Evolutionary conservation across 2,797 vertebrate genomes (phyloP).

Genomic region (Ibycter americanus): DNA sequence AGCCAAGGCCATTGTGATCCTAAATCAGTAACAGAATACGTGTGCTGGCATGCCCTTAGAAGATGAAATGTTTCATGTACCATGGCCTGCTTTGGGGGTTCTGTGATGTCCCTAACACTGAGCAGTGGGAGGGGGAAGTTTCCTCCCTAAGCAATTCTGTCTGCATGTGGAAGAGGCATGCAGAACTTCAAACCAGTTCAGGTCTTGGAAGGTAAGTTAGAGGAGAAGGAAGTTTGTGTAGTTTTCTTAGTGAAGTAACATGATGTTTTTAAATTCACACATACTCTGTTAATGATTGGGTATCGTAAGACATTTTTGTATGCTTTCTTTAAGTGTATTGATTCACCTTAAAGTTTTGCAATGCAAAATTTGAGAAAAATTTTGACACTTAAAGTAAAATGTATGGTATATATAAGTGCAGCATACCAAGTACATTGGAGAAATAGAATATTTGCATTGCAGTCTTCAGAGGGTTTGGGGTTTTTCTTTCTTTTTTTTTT

Average conservation of each 20-base stretch:
- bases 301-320: conserved; percentile 25
- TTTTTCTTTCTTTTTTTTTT: background rate
- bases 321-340: conserved; percentile 43
- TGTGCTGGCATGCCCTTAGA: background rate
- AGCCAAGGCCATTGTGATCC: conserved; percentile 23
- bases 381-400: conserved; percentile 34
- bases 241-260: background rate
- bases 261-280: background rate
- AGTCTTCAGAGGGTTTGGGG: conserved; percentile 5
- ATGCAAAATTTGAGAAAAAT: conserved; percentile 43
- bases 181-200: background rate
- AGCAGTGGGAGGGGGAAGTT: background rate
- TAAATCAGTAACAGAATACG: background rate
- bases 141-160: background rate
- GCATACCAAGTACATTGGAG: background rate
- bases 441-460: conserved; percentile 19
- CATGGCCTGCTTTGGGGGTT: background rate
- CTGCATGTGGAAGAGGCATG: background rate
- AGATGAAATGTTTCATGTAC: background rate
- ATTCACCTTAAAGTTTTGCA: conserved; percentile 55
- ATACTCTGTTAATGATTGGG: conserved; percentile 26
- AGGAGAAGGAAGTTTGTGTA: background rate
- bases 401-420: conserved; percentile 1
- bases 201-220: conserved; percentile 39
- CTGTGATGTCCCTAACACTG: background rate